Conservation (phyloP, 1,140 invertebrate species). For the Drosophila triauraria region DNA sequence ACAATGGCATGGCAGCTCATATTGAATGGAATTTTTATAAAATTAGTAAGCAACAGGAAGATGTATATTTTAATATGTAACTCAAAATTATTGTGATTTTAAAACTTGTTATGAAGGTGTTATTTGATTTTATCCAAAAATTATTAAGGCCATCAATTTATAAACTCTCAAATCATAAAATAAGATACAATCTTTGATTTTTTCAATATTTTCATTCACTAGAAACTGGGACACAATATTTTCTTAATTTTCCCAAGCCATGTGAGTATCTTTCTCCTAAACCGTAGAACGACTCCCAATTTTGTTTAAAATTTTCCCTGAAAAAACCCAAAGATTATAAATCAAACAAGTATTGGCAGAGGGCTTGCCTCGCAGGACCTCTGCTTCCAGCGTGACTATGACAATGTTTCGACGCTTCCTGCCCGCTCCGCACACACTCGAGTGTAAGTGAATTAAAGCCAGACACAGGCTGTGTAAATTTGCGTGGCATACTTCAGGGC, state of each 20-base stretch:
- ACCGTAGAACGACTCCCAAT: neutral
- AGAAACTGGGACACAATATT: no score
- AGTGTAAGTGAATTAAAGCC: conserved; percentile 65
- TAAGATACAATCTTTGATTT: no score
- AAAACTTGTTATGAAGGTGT: no score
- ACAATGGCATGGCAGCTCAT: neutral
- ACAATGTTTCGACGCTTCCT: conserved; percentile 16
- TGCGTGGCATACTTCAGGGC: conserved; percentile 55
- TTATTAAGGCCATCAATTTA: no score
- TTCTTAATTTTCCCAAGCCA: no score
- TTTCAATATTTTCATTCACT: no score
- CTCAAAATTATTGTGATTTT: neutral
- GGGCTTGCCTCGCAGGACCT: neutral
- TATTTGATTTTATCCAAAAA: no score
- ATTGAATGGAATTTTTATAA: neutral
- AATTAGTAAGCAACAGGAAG: no score
- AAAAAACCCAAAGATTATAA: conserved; percentile 26
- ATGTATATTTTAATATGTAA: no score
- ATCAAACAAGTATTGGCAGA: conserved; percentile 29
- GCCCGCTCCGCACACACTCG: neutral
- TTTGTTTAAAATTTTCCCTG: neutral
- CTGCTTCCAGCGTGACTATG: conserved; percentile 17
- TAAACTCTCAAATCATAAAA: no score
- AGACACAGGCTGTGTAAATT: conserved; percentile 38
- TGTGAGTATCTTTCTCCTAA: neutral